Conservation (phyloP, 2,888 invertebrate species). For the Limnephilus auricula region DNA sequence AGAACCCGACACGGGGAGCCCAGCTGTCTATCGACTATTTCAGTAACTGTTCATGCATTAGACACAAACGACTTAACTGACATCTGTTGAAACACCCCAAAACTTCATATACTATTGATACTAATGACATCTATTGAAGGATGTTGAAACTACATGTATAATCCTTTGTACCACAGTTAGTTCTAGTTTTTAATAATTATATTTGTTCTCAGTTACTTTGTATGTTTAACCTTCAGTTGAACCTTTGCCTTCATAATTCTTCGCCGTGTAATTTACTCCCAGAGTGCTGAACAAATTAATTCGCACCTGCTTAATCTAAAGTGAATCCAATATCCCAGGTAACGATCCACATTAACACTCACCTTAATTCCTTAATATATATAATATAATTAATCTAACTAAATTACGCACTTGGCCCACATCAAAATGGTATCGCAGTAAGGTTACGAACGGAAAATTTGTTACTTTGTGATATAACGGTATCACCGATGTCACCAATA, state of each 20-base stretch:
- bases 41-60: too few relatives aligned
- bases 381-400: conserved; percentile 24
- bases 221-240: not conserved
- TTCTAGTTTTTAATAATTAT: too few relatives aligned
- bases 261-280: not conserved
- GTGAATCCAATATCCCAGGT: not conserved
- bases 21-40: too few relatives aligned
- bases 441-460: not conserved
- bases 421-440: not conserved
- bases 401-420: not conserved
- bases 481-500: not conserved
- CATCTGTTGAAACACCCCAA: too few relatives aligned
- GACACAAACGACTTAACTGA: too few relatives aligned
- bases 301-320: conserved; percentile 19
- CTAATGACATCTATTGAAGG: too few relatives aligned
- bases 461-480: not conserved
- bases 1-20: too few relatives aligned
- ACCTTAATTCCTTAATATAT: not conserved
- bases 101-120: too few relatives aligned
- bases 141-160: too few relatives aligned
- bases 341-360: not conserved
- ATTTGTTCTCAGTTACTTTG: too few relatives aligned
- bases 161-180: too few relatives aligned
- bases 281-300: conserved; percentile 4
- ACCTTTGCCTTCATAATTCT: not conserved